Evolutionary conservation across 2,113 vertebrate species (phyloP).

Genomic region (Albula goreensis): DNA sequence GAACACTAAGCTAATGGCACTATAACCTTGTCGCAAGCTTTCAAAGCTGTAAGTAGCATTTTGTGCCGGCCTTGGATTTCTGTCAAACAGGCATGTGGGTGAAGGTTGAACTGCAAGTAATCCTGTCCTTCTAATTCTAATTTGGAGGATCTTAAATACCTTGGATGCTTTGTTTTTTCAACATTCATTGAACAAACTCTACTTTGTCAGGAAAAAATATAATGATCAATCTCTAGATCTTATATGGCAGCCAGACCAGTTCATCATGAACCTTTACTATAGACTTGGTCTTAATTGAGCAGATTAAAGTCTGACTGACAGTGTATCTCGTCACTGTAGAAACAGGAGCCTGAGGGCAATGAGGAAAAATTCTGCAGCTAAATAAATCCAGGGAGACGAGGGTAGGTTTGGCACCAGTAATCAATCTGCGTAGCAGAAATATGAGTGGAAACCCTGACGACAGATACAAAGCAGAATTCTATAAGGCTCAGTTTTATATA

Average conservation of each 20-base stretch:
- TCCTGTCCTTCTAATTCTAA: background rate
- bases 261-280: background rate
- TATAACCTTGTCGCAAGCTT: background rate
- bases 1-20: background rate
- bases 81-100: background rate
- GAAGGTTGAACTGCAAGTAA: background rate
- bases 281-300: background rate
- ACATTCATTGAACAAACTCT: background rate
- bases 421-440: too few relatives aligned
- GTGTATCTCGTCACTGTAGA: background rate
- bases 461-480: too few relatives aligned
- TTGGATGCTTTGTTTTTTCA: background rate
- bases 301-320: conserved; percentile 10
- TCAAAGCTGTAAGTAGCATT: background rate
- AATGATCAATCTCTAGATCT: background rate
- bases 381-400: background rate
- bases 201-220: background rate
- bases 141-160: background rate
- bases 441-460: too few relatives aligned
- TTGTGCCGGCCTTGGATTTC: background rate
- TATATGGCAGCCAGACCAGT: background rate
- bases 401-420: background rate
- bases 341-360: background rate
- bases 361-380: background rate
- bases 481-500: too few relatives aligned